Conservation (phyloP, 2,113 vertebrate genomes). For the Seriola rivoliana region DNA sequence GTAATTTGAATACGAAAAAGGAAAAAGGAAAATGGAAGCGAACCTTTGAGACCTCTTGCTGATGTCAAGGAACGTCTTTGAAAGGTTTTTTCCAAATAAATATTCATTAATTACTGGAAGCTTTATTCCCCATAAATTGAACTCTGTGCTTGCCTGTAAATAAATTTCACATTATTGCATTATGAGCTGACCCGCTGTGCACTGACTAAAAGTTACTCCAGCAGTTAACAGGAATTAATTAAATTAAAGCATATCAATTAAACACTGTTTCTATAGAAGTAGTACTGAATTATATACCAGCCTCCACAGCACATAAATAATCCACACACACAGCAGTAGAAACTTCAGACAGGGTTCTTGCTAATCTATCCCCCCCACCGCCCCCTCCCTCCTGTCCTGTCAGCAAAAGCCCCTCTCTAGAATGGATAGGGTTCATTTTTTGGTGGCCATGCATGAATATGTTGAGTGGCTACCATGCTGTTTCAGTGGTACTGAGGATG, state of each 20-base stretch:
- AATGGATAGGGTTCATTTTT: slow-evolving; percentile 74
- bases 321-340: not conserved
- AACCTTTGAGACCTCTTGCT: too few species aligned
- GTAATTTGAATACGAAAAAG: too few species aligned
- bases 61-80: too few species aligned
- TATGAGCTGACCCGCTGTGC: not conserved
- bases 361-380: not conserved
- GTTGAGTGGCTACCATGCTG: slow-evolving; percentile 70
- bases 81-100: too few species aligned
- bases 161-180: not conserved
- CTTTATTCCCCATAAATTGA: not conserved
- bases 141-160: not conserved
- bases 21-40: too few species aligned
- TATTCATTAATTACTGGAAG: too few species aligned
- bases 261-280: not conserved
- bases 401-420: slow-evolving; percentile 60
- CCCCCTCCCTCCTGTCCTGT: slow-evolving; percentile 50
- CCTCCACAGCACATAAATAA: slow-evolving; percentile 5
- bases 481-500: slow-evolving; percentile 62
- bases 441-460: slow-evolving; percentile 74
- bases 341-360: not conserved
- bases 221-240: not conserved
- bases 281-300: not conserved
- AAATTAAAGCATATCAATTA: not conserved
- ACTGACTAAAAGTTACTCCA: not conserved